Evolutionary conservation across 2,888 invertebrate species (phyloP), one percentile per base, ranked within the genome.

Genomic region (Athalia rosae): DNA sequence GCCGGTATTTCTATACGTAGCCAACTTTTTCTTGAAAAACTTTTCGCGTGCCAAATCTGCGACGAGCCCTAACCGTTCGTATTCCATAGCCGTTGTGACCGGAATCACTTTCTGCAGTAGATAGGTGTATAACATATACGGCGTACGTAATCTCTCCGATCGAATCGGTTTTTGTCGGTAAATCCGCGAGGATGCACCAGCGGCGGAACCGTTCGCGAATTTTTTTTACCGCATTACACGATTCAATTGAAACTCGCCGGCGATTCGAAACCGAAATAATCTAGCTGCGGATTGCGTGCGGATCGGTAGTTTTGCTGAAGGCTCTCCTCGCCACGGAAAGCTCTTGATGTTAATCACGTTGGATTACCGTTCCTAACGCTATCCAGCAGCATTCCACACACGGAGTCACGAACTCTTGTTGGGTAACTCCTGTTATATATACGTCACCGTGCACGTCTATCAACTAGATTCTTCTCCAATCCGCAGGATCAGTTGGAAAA

Each of bases 401-500:
- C 71, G 71, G 58, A 71, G 43, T 71, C 79, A 80, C 71, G 81
- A 79, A 79, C 77, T 77, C 63, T 71, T 78, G 78, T 48, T 67
- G 59, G 66, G 50, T 50, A 28, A 28, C 28, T 28, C 28, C 0
- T 53, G n/a, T 3, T 5, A 45, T 45, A 45, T 45, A 41, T n/a
- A 53, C 7, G 28, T 28, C 28, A 48, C 50, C 48, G 50, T 50
- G n/a, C 13, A 4, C 64, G 48, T n/a, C n/a, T 64, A 45, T n/a
- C 6, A 11, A 59, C 3, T 45, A 61, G 15, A 50, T 48, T n/a
- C 13, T n/a, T 2, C 28, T 61, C 28, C 4, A 66, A 73, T 76
- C 87, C 90, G 79, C 82, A 94, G 93, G 94, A 94, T 89, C 92
- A 93, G 84, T 85, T 93, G 66, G 87, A 90, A 66, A 88, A 89